Evolutionary conservation across 2,797 vertebrate genomes (phyloP).

Genomic region (Karalla daura): DNA sequence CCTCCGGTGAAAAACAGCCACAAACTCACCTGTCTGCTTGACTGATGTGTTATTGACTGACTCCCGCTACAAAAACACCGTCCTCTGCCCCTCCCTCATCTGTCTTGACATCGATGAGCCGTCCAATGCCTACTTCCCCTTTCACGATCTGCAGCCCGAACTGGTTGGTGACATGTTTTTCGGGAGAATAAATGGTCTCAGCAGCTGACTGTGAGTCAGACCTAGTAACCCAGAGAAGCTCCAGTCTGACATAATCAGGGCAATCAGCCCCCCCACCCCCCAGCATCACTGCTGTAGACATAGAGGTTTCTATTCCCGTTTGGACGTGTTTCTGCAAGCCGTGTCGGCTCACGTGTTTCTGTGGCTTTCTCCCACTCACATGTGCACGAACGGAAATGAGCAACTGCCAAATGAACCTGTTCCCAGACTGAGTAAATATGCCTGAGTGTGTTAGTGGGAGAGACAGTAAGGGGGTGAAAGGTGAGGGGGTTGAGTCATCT

Average conservation of each 20-base stretch:
- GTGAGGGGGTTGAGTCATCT: not conserved
- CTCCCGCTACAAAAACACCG: conserved; percentile 27
- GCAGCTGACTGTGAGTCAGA: conserved; percentile 51
- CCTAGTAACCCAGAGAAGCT: conserved; percentile 20
- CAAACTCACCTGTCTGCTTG: conserved; percentile 23
- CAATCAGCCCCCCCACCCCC: not conserved
- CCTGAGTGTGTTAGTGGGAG: not conserved
- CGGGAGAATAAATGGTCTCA: conserved; percentile 13
- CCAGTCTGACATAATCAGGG: conserved; percentile 1
- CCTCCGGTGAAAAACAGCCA: not conserved
- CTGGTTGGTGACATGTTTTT: conserved; percentile 26
- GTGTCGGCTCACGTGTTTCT: conserved; percentile 3
- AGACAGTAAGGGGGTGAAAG: conserved; percentile 11
- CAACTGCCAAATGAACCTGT: conserved; percentile 15
- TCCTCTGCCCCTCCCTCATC: conserved; percentile 21
- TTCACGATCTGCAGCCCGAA: conserved; percentile 20
- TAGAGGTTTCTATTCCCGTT: not conserved
- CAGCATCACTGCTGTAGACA: conserved; percentile 16
- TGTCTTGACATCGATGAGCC: not conserved
- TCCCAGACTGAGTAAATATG: conserved; percentile 26
- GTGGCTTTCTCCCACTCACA: conserved; percentile 10
- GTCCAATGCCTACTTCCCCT: conserved; percentile 29
- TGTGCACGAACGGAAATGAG: not conserved
- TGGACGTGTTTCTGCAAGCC: not conserved
- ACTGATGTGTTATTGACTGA: conserved; percentile 50